Conservation (phyloP, 2,888 invertebrate genomes). For the Drosophila helvetica region DNA sequence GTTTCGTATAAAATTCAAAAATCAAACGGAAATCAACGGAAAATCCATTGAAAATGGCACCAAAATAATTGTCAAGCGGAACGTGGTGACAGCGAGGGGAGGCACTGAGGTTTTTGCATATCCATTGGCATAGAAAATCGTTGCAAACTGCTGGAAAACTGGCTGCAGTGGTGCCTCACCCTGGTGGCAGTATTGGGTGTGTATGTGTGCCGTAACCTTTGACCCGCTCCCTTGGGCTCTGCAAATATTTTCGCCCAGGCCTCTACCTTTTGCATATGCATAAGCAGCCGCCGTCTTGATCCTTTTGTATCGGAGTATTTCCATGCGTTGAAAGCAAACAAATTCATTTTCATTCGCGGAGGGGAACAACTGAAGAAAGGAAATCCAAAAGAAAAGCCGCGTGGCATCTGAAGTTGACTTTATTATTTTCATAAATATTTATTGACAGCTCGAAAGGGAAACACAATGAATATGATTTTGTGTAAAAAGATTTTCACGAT, state of each 20-base stretch:
- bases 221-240: constrained; percentile 63
- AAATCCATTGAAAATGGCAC: constrained; percentile 69
- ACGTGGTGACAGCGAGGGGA: constrained; percentile 26
- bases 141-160: constrained; percentile 14
- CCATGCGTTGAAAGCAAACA: constrained; percentile 56
- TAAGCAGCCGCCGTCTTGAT: constrained; percentile 45
- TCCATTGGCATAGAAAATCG: constrained; percentile 72
- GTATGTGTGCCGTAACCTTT: constrained; percentile 60
- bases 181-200: constrained; percentile 12
- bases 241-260: constrained; percentile 67
- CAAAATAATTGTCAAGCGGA: constrained; percentile 65
- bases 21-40: constrained; percentile 60
- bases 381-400: constrained; percentile 31
- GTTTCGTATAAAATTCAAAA: constrained; percentile 53
- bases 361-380: constrained; percentile 1
- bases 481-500: constrained; percentile 34
- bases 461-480: constrained; percentile 33
- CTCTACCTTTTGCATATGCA: constrained; percentile 55
- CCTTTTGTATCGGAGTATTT: constrained; percentile 50
- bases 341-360: constrained; percentile 58
- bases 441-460: constrained; percentile 63
- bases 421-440: constrained; percentile 73
- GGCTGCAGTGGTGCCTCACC: constrained; percentile 10
- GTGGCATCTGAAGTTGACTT: constrained; percentile 62
- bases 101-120: constrained; percentile 67